Evolutionary conservation across 2,888 invertebrate species (phyloP).

Genomic region (Eutolmus rufibarbis): DNA sequence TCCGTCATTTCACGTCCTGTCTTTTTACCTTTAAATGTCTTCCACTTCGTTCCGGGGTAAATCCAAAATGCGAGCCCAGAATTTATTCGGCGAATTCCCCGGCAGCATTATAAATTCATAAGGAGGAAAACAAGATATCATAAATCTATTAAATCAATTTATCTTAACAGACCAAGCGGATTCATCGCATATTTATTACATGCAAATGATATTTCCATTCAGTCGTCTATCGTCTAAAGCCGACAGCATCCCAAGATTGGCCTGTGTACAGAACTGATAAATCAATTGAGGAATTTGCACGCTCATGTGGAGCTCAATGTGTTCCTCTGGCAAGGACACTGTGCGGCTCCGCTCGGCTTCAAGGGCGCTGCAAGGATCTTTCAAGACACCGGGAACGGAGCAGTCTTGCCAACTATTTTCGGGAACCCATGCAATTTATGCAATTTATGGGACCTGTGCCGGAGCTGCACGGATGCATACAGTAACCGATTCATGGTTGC

Average conservation of each 20-base stretch:
- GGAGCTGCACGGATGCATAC: background rate
- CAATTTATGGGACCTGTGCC: background rate
- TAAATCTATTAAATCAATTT: conserved; percentile 49
- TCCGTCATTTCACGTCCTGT: conserved; percentile 2
- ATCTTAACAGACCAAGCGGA: conserved; percentile 47
- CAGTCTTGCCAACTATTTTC: background rate
- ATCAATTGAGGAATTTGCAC: conserved; percentile 38
- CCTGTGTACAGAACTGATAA: conserved; percentile 23
- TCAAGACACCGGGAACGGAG: background rate
- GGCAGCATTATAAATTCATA: conserved; percentile 48
- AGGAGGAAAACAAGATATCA: conserved; percentile 48
- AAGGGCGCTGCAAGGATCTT: background rate
- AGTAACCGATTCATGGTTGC: background rate
- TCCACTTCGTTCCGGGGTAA: background rate
- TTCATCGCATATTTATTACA: conserved; percentile 49
- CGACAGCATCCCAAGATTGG: conserved; percentile 23
- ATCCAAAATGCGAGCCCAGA: background rate
- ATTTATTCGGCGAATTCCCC: conserved; percentile 34
- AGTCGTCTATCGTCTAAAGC: conserved; percentile 27
- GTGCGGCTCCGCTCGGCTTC: background rate
- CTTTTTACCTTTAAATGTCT: conserved; percentile 25
- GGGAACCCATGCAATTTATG: background rate
- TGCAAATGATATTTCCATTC: conserved; percentile 48
- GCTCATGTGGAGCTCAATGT: conserved; percentile 12
- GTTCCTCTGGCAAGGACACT: background rate